Evolutionary conservation across 2,113 vertebrate species (phyloP), one percentile per base, ranked within the genome.

Genomic region (Scortum barcoo): DNA sequence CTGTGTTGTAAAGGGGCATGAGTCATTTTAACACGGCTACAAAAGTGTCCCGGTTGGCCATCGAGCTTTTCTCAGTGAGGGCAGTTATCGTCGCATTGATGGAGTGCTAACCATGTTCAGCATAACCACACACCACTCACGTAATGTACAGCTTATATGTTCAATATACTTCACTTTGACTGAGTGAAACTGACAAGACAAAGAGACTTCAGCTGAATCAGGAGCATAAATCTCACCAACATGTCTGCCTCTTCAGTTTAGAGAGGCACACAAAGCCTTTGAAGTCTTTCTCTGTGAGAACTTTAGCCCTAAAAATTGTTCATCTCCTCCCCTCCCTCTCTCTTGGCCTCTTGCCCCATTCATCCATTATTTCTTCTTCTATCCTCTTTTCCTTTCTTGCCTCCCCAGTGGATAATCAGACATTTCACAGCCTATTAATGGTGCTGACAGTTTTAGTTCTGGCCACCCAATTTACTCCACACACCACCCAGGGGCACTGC

Each of bases 391-490:
- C 5, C 33, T 60, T 46, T 62, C 36, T 44, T 62, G 24, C 62
- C 26, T 80, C 36, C 60, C n/a, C n/a, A 76, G 44, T 11, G 33
- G 72, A 83, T 20, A 79, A 68, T 72, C 30, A 66, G 57, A 61
- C 75, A 61, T 85, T 84, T 79, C 58, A 74, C 38, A 72, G 74
- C 56, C 56, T 61, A 79, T 86, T 86, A 86, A 87, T 58, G 53
- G 17, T 68, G 28, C 66, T 78, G 81, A 83, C 83, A 85, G 78
- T n/a, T 81, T 76, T 63, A 67, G 61, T 58, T 70, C 56, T 46
- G 53, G 75, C 51, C 56, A 44, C 44, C 38, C 28, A 72, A 67
- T 83, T 51, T 40, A 67, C 74, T 58, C 68, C 48, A 69, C 51
- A 22, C 22, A 24, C 30, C n/a, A 33, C 46, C 24, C 33, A 38